Percentiles rank a stretch among this genome's conserved stretches.
These are phyloP conservation scores for Chaetodon trifascialis DNA, from an alignment of 2,113 vertebrate species.

Conservation along the genomic window DNA sequence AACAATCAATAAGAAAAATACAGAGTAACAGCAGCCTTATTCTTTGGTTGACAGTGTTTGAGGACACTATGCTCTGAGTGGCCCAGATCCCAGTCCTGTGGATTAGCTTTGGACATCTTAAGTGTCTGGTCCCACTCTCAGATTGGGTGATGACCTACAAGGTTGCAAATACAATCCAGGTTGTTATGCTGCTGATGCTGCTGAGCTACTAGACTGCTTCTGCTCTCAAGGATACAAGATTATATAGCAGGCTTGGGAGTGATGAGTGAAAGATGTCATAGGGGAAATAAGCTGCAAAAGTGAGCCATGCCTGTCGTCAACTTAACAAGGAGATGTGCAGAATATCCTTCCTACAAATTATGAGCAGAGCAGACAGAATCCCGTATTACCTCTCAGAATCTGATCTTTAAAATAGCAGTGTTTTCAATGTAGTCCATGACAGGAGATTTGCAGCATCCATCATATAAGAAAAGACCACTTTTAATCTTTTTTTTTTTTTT, in stretches of 20 bases:
- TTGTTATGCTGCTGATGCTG: slow-evolving; percentile 38
- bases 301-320: slow-evolving; percentile 47
- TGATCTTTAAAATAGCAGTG: slow-evolving; percentile 11
- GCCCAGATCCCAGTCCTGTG: background rate
- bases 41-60: background rate
- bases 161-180: slow-evolving; percentile 40
- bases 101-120: slow-evolving; percentile 6
- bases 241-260: slow-evolving; percentile 53
- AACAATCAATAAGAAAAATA: background rate
- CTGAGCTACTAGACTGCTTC: slow-evolving; percentile 34
- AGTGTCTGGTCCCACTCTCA: background rate
- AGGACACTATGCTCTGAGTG: background rate
- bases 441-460: background rate
- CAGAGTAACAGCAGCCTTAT: background rate
- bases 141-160: slow-evolving; percentile 22
- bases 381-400: slow-evolving; percentile 7
- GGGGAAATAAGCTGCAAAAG: slow-evolving; percentile 66
- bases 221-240: slow-evolving; percentile 43
- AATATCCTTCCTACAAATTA: slow-evolving; percentile 32
- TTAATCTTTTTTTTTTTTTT: background rate
- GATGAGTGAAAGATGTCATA: slow-evolving; percentile 50
- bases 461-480: background rate
- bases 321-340: slow-evolving; percentile 32
- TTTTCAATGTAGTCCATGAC: background rate
- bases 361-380: slow-evolving; percentile 28